Base-by-base conservation (phyloP, 2,888 invertebrate genomes). In the Alloscopus bannaensis region DNA sequence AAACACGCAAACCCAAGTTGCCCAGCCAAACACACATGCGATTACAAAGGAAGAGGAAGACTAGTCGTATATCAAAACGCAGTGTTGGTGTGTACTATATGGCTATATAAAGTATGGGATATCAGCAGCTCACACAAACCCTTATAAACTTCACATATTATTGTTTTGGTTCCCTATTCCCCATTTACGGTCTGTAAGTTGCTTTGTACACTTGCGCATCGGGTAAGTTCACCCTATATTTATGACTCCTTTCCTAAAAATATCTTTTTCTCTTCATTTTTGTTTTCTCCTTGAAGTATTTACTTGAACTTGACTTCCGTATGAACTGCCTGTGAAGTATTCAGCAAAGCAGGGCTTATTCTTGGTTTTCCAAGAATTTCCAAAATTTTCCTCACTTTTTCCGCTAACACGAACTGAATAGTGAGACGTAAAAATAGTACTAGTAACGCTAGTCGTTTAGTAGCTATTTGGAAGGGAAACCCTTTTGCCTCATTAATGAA, bases 11-110 rank as follows among this genome's bases (percentile, higher is more conserved):
- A 29, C 4, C 28, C 1, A 36, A 36, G 57, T 16, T 6, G 6
- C 13, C n/a, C 31, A 31, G 45, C 31, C 42, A 59, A 29, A 55
- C 20, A 71, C n/a, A 29, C 28, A 26, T 66, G n/a, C 31, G 57
- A 66, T 57, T 59, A 66, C 62, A 69, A 69, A 59, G 31, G 29
- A 50, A 40, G 29, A 75, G 59, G 52, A 69, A 76, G 76, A 76
- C 69, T 69, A 69, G 69, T 76, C 76, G 62, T 69, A 62, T 60
- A 76, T 76, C 69, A 68, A 66, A 76, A 66, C 69, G 62, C 62
- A 76, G 59, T 45, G 59, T 57, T 40, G 57, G 20, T 69, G 24
- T 57, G 16, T 64, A 62, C 40, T 3, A 45, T 36, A 24, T 28
- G 11, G 13, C 18, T 28, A 31, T 28, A 66, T 66, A 36, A 64